Base-by-base conservation (phyloP, 2,113 vertebrate genomes). In the Leptocoma aspasia region DNA sequence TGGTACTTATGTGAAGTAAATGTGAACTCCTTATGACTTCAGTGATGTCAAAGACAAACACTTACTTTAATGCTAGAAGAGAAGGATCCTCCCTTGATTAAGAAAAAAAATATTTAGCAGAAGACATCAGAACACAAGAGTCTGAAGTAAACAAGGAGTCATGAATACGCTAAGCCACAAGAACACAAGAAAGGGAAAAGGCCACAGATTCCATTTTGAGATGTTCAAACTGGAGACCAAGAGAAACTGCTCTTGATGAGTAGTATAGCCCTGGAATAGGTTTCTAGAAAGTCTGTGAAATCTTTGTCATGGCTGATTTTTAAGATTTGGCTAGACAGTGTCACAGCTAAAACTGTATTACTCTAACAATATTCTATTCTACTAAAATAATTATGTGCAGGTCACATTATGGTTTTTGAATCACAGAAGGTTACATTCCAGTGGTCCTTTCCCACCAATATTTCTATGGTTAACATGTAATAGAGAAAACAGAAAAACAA, bases 161-260 rank as follows among this genome's bases (percentile, higher is more conserved):
- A 0, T 18, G 18, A 86, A 71, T 41, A 52, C 0, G 0, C 26
- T 26, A 35, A 69, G 27, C 10, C 3, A 4, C 49, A 72, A 72
- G 31, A 84, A 59, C 12, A 33, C 2, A 68, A 37, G 12, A 76
- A 64, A 6, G 9, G 15, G 22, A 17, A 82, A 59, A 1, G 5
- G 47, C 11, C 31, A 75, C 35, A 70, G 30, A 47, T 71, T 50
- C 72, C 22, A 56, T 12, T 18, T 60, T 47, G 7, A 92, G 44
- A 86, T 83, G 13, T 41, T 72, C 35, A 63, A 27, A 86, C 4
- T 15, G 14, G 4, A 84, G 3, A 39, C 9, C 27, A 65, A 69
- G 42, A 54, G 57, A 54, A 82, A 41, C 9, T 59, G 9, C 11
- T 47, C 15, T 28, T 44, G 16, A 18, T 50, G 31, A 69, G 12